phyloP scores from a whole-genome alignment of 2,888 invertebrate species.

The Ormyrus pomaceus region DNA sequence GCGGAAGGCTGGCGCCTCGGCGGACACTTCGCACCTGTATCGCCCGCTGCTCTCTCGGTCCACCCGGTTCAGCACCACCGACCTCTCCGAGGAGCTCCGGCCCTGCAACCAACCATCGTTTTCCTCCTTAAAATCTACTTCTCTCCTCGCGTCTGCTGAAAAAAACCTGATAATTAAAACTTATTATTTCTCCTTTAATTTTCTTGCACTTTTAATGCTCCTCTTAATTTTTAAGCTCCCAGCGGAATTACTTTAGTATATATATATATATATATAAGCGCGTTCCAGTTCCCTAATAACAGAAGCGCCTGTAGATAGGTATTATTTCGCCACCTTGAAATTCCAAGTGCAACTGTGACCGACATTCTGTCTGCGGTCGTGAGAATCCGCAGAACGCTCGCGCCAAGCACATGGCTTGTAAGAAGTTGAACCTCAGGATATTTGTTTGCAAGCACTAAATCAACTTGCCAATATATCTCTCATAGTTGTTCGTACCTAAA shows the following conservation, averaged over 20 bases:
- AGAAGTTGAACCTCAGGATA: constrained; percentile 18
- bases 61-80: constrained; percentile 81
- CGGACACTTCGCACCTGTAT: constrained; percentile 84
- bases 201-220: no score
- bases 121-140: no score
- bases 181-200: no score
- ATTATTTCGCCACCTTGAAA: constrained; percentile 18
- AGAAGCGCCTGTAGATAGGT: not conserved
- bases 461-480: no score
- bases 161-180: no score
- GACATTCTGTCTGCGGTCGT: constrained; percentile 35
- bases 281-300: constrained; percentile 9
- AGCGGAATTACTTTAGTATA: no score
- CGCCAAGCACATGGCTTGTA: not conserved
- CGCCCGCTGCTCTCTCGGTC: constrained; percentile 81
- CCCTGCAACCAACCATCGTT: constrained; percentile 75
- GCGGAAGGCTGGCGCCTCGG: constrained; percentile 84
- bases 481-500: no score
- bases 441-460: not conserved
- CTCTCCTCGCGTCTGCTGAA: no score
- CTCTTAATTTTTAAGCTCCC: no score
- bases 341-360: constrained; percentile 43
- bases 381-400: constrained; percentile 11
- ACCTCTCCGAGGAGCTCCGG: constrained; percentile 81
- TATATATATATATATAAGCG: no score